Evolutionary conservation across 2,113 vertebrate genomes (phyloP).

Genomic region (Crotalus viridis): DNA sequence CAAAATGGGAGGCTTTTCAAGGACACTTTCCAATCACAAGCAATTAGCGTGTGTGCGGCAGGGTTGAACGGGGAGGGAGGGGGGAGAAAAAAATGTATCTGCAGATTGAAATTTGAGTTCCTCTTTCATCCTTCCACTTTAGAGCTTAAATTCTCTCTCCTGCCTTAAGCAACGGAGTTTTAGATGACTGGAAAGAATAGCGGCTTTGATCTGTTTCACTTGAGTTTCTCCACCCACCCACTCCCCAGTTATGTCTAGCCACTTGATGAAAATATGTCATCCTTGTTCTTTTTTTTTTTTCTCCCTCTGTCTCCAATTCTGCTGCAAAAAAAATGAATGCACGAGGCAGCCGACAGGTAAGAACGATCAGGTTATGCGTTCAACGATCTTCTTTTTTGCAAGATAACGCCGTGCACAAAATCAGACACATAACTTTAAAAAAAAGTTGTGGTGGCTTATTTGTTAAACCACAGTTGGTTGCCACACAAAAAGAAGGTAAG

Average conservation of each 20-base stretch:
- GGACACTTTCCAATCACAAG: slow-evolving; percentile 38
- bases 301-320: background rate
- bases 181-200: background rate
- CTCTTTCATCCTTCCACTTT: background rate
- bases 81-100: background rate
- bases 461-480: background rate
- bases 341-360: background rate
- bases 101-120: background rate
- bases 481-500: background rate
- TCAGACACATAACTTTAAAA: background rate
- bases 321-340: background rate
- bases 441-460: background rate
- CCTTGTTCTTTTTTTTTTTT: background rate
- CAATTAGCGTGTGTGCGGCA: slow-evolving; percentile 1
- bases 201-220: background rate
- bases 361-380: background rate
- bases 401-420: background rate
- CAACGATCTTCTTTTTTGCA: background rate
- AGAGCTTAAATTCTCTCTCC: background rate
- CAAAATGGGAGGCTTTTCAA: slow-evolving; percentile 39
- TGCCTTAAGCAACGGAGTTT: background rate
- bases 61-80: background rate
- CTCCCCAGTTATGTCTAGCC: no score
- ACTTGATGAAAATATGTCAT: background rate
- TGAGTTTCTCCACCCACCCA: background rate